phyloP scores from a whole-genome alignment of 2,113 vertebrate species.

The Panthera leo region DNA sequence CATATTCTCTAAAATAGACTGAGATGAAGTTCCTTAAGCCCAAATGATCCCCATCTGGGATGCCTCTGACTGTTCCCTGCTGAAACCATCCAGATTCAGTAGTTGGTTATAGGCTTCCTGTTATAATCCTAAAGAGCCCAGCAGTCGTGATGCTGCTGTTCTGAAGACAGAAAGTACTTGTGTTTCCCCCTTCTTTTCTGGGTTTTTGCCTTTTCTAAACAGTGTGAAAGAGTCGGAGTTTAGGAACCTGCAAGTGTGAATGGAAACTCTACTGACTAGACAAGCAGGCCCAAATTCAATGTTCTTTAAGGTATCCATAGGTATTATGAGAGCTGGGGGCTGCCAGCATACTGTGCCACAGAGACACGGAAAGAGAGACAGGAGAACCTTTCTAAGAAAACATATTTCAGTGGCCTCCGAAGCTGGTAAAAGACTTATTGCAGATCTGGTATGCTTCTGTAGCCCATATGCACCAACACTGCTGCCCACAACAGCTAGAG shows the following conservation, averaged over 20 bases:
- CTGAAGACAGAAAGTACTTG: background rate
- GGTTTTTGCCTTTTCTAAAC: background rate
- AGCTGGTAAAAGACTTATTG: background rate
- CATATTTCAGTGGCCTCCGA: background rate
- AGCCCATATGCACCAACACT: fast-evolving
- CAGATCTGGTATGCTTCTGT: background rate
- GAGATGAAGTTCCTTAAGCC: background rate
- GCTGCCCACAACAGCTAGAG: background rate
- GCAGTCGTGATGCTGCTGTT: too few relatives aligned
- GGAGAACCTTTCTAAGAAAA: background rate
- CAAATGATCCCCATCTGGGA: background rate
- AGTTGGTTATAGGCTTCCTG: too few relatives aligned
- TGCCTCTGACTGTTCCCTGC: background rate
- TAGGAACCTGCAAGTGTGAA: background rate
- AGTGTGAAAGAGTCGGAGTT: background rate
- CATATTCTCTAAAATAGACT: background rate
- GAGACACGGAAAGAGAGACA: background rate
- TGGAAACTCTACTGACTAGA: background rate
- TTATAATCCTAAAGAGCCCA: background rate
- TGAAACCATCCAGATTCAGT: background rate
- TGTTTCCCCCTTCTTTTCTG: background rate
- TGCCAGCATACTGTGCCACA: background rate
- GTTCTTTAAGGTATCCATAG: background rate
- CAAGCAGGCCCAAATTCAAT: background rate
- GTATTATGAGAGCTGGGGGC: too few relatives aligned